phyloP scores from a whole-genome alignment of 2,888 invertebrate species.

The Hermodice carunculata region DNA sequence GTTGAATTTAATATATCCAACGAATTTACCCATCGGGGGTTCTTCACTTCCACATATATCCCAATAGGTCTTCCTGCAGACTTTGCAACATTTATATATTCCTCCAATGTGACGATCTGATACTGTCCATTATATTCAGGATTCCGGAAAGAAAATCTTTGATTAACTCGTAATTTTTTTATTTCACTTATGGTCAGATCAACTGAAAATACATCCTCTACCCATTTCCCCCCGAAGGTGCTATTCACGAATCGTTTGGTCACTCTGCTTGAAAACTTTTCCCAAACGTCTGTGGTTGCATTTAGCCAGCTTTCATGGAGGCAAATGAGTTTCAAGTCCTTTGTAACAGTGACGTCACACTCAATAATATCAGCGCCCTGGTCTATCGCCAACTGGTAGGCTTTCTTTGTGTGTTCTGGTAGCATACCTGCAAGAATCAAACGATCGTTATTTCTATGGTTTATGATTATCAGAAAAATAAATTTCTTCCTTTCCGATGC shows the following conservation, averaged over 20 bases:
- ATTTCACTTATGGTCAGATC: constrained; percentile 43
- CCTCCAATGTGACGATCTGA: constrained; percentile 35
- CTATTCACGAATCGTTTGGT: constrained; percentile 28
- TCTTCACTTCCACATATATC: constrained; percentile 38
- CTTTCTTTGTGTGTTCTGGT: constrained; percentile 44
- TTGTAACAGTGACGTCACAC: constrained; percentile 40
- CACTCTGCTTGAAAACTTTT: constrained; percentile 14
- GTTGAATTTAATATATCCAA: constrained; percentile 21
- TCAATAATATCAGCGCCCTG: constrained; percentile 47
- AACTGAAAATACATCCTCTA: constrained; percentile 42
- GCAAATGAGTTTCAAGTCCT: constrained; percentile 36
- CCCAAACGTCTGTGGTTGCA: constrained; percentile 35
- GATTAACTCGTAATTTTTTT: constrained; percentile 23
- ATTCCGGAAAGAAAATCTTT: constrained; percentile 28
- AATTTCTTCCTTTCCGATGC: too few species aligned
- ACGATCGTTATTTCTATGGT: too few species aligned
- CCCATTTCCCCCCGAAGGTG: neutral
- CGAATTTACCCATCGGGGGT: constrained; percentile 35
- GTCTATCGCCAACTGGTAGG: constrained; percentile 35
- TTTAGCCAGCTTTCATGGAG: constrained; percentile 41
- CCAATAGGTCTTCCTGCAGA: constrained; percentile 29
- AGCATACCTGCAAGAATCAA: too few species aligned
- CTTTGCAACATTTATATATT: constrained; percentile 33
- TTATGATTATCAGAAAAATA: too few species aligned
- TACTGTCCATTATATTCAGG: constrained; percentile 29